Conservation (phyloP, 64 coral and sea anemone species). For the Acropora yongei region DNA sequence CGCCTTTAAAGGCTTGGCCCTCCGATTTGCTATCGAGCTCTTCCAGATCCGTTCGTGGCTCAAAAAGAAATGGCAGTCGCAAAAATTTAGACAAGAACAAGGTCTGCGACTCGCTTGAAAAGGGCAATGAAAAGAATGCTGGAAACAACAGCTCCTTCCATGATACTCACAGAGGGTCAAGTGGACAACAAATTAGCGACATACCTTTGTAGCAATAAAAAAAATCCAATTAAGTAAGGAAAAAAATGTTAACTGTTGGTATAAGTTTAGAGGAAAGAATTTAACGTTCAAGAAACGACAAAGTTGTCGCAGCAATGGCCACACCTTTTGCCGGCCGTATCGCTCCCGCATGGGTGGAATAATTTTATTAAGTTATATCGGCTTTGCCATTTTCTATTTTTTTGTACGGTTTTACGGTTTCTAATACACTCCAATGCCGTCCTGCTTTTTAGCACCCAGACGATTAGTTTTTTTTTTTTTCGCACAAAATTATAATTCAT, state of each 20-base stretch:
- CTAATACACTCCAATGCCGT: no score
- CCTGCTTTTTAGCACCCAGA: no score
- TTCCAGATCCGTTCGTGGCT: neutral
- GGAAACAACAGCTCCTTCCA: neutral
- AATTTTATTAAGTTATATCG: no score
- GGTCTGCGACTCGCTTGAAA: neutral
- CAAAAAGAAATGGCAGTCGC: neutral
- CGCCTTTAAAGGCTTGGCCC: conserved; percentile 28
- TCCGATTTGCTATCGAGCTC: neutral
- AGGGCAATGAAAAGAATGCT: neutral
- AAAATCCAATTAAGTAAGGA: neutral
- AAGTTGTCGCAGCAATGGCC: no score
- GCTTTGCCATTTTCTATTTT: no score
- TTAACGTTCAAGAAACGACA: no score
- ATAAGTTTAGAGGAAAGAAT: neutral
- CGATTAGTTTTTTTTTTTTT: no score
- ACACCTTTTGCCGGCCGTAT: no score
- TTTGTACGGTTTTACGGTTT: no score
- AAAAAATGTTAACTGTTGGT: neutral
- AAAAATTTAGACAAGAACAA: neutral
- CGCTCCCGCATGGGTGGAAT: no score
- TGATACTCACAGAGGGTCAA: neutral
- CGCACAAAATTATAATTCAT: no score
- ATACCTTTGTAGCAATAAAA: neutral
- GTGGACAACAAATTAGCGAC: neutral